Evolutionary conservation across 2,888 invertebrate genomes (phyloP).

Genomic region (Microctonus hyperodae): DNA sequence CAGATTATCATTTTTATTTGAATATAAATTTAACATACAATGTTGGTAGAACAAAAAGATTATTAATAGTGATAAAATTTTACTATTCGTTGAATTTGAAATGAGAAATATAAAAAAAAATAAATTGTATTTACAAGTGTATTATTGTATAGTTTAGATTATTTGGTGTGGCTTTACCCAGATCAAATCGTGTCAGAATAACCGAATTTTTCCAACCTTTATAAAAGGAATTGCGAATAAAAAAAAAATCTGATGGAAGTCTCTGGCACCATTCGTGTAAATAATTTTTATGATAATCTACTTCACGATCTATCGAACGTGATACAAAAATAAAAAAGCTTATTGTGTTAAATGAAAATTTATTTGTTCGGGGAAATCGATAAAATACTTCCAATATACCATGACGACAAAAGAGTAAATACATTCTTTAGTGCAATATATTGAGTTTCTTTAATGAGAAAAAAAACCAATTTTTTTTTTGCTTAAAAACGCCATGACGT

Average conservation of each 20-base stretch:
- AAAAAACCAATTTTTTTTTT: too few relatives aligned
- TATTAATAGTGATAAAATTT: not conserved
- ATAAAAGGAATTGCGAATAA: not conserved
- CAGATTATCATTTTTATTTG: not conserved
- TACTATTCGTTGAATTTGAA: not conserved
- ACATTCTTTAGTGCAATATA: too few relatives aligned
- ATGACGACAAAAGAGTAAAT: not conserved
- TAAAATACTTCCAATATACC: not conserved
- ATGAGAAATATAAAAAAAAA: not conserved
- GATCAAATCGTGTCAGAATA: not conserved
- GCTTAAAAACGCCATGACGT: too few relatives aligned
- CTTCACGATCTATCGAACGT: not conserved
- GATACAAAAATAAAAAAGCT: slow-evolving; percentile 3
- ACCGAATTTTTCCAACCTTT: not conserved
- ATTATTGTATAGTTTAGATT: not conserved
- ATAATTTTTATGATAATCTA: slow-evolving; percentile 17
- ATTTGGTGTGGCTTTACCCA: not conserved
- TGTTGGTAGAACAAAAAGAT: not conserved
- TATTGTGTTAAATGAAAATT: not conserved
- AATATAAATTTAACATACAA: not conserved
- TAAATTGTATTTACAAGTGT: not conserved
- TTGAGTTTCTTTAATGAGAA: too few relatives aligned
- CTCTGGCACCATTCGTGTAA: slow-evolving; percentile 6
- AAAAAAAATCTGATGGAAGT: not conserved
- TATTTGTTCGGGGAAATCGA: not conserved